Conservation (phyloP, 2,797 vertebrate genomes). For the Decapterus maruadsi region DNA sequence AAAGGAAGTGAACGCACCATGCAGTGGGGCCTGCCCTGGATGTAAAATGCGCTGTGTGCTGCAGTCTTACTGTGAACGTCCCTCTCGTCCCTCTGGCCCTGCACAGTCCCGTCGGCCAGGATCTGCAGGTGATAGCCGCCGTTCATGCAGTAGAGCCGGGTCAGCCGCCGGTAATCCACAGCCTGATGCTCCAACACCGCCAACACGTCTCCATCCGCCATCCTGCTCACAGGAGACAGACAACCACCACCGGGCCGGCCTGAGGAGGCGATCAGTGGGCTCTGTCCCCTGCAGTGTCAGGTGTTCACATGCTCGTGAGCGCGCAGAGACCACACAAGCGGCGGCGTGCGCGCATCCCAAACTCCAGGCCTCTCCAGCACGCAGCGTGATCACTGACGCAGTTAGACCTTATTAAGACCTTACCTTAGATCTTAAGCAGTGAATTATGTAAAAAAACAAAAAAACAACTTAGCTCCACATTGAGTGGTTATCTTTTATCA, state of each 20-base stretch:
- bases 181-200: constrained; percentile 73
- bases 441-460: too few species aligned
- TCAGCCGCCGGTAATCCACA: constrained; percentile 86
- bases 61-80: constrained; percentile 90
- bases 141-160: constrained; percentile 94
- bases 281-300: constrained; percentile 50
- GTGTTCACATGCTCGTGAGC: constrained; percentile 48
- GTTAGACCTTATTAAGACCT: background rate
- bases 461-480: too few species aligned
- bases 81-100: constrained; percentile 88
- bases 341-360: constrained; percentile 60
- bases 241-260: background rate
- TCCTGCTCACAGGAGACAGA: constrained; percentile 58
- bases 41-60: constrained; percentile 7
- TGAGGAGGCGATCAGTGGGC: background rate
- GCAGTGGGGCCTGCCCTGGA: constrained; percentile 25
- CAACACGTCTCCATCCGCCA: constrained; percentile 86
- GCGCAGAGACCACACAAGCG: constrained; percentile 37
- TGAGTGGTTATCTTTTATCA: too few species aligned
- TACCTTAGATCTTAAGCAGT: too few species aligned
- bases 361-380: background rate
- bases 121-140: constrained; percentile 94
- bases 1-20: constrained; percentile 35
- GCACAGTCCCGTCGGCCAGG: constrained; percentile 90
- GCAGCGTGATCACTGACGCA: background rate